phyloP scores from a whole-genome alignment of 2,113 vertebrate genomes.

The Meleagris gallopavo region DNA sequence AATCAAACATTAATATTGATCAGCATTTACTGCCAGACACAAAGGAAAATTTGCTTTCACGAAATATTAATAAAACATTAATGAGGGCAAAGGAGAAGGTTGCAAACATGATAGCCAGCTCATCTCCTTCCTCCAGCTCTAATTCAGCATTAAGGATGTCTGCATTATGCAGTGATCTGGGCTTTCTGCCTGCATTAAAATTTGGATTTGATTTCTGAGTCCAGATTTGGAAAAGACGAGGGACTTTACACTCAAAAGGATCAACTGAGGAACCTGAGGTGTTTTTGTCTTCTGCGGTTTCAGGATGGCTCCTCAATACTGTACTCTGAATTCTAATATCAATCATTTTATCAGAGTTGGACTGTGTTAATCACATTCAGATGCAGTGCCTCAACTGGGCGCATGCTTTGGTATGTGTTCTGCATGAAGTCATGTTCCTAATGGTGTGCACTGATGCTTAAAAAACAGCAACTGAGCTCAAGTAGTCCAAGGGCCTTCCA shows the following conservation, averaged over 20 bases:
- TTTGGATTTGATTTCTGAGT: neutral
- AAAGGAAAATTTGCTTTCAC: conserved; percentile 35
- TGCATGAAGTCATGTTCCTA: neutral
- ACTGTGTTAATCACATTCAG: neutral
- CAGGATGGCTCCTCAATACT: neutral
- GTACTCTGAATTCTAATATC: neutral
- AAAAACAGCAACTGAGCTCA: neutral
- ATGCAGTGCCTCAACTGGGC: neutral
- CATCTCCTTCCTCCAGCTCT: neutral
- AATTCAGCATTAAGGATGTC: fast-evolving
- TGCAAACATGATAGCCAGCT: neutral
- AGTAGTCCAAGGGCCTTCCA: neutral
- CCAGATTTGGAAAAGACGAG: neutral
- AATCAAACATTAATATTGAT: conserved; percentile 53
- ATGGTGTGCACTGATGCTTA: neutral
- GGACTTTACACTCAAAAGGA: neutral
- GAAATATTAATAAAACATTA: conserved; percentile 44
- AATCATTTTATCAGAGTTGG: neutral
- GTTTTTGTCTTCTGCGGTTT: neutral
- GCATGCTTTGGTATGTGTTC: neutral
- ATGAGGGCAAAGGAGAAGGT: conserved; percentile 3
- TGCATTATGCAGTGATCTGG: neutral
- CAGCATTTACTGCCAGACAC: conserved; percentile 29
- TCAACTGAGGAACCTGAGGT: neutral
- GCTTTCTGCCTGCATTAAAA: neutral